Conservation (phyloP, 2,797 vertebrate species). For the Gallinago solitaria region DNA sequence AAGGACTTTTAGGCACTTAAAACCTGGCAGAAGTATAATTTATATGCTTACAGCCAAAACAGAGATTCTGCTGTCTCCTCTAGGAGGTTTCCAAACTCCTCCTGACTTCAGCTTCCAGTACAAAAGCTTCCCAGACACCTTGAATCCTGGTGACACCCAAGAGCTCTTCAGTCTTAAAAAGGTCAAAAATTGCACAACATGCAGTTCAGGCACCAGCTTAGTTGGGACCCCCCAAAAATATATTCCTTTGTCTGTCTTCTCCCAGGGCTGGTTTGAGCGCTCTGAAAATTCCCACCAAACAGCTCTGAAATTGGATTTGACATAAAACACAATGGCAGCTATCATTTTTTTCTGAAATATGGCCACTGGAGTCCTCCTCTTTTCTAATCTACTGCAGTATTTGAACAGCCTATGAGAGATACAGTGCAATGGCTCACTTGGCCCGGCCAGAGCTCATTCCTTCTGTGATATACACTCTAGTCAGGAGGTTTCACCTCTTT, state of each 20-base stretch:
- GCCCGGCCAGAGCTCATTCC: neutral
- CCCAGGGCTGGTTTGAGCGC: neutral
- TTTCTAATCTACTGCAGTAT: neutral
- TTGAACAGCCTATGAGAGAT: neutral
- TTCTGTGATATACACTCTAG: neutral
- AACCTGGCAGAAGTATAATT: neutral
- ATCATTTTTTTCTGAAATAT: constrained; percentile 2
- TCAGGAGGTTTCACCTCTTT: neutral
- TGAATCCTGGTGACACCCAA: neutral
- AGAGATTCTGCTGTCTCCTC: neutral
- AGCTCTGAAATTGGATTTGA: constrained; percentile 8
- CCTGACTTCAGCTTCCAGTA: neutral
- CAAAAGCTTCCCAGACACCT: neutral
- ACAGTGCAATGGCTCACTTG: neutral
- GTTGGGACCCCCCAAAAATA: neutral
- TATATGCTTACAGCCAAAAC: neutral
- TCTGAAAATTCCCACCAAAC: neutral
- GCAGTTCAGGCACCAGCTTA: neutral
- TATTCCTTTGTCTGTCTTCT: neutral
- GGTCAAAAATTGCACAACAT: neutral
- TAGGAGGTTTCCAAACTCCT: neutral
- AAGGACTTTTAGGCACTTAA: neutral
- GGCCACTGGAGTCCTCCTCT: neutral
- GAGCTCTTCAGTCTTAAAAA: neutral
- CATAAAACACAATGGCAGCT: neutral